Evolutionary conservation across 2,113 vertebrate species (phyloP), one percentile per base, ranked within the genome.

Genomic region (Pluvialis apricaria): DNA sequence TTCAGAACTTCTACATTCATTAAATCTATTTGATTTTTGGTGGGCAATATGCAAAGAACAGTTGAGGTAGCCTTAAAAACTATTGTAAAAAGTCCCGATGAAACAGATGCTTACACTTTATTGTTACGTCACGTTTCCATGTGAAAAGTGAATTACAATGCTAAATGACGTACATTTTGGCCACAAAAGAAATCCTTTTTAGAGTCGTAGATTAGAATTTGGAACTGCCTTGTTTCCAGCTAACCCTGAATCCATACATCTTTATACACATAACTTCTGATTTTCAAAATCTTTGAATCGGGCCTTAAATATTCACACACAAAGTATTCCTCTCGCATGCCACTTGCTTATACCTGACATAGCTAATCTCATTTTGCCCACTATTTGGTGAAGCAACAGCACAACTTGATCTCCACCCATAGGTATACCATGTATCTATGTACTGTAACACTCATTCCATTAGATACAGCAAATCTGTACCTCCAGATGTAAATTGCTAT

Each of bases 401-500:
- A 58, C 28, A 45, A 42, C 25, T 38, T 79, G 40, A 86, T 78
- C 20, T 79, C 51, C 55, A 17, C 26, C 18, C 71, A 76, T 9
- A 61, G 38, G 69, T 65, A 64, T 8, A 42, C 20, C 29, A 10
- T 28, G 42, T 93, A 51, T 24, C 49, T 51, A 25, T 51, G 49
- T 51, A 88, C 15, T 64, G 14, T 18, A 83, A n/a, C 57, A 57
- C 42, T 90, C 49, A 36, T 88, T 94, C 49, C 17, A 78, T 61
- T 72, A 93, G 44, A 85, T 29, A 76, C 45, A 90, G 64, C 34
- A 91, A 81, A 62, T n/a, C 45, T n/a, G 1, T 60, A 69, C 68
- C 62, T 97, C 89, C 52, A 91, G 40, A 81, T 89, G 60, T n/a
- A 87, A 96, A 91, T 77, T 87, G 70, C 62, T 81, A 40, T 81